phyloP scores from a whole-genome alignment of 2,113 vertebrate species.

The Chaetodon trifascialis region DNA sequence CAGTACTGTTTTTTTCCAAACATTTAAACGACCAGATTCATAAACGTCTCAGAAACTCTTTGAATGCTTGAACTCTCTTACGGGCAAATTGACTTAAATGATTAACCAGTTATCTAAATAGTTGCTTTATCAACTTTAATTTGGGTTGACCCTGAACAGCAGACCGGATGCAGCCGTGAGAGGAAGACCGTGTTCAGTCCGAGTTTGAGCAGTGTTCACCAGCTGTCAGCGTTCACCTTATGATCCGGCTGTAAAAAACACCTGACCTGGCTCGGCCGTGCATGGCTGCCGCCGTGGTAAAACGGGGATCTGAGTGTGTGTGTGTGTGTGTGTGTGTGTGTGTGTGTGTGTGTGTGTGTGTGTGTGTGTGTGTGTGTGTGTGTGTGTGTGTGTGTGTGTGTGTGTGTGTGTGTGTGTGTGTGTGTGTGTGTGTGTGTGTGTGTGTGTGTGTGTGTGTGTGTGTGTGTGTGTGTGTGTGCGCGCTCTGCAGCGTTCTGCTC shows the following conservation, averaged over 20 bases:
- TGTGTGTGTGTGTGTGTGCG: conserved; percentile 15
- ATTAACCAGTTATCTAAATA: too few relatives aligned
- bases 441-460: conserved; percentile 13
- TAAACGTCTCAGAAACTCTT: too few relatives aligned
- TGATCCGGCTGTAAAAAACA: neutral
- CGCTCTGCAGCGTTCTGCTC: neutral
- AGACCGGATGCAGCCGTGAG: too few relatives aligned
- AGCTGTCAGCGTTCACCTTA: neutral
- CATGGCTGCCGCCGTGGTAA: neutral
- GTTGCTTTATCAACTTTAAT: too few relatives aligned
- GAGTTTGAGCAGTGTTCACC: neutral
- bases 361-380: conserved; percentile 13
- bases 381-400: conserved; percentile 13
- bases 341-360: conserved; percentile 13
- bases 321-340: conserved; percentile 27
- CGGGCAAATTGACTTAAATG: too few relatives aligned
- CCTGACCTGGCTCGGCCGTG: neutral
- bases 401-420: conserved; percentile 13
- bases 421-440: conserved; percentile 13
- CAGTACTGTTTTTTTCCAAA: too few relatives aligned
- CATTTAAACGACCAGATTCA: too few relatives aligned
- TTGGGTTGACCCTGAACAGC: too few relatives aligned
- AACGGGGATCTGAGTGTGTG: conserved; percentile 11
- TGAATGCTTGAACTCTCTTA: too few relatives aligned
- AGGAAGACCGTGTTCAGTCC: neutral